Conservation (phyloP, 2,888 invertebrate species). For the Rotaria socialis region DNA sequence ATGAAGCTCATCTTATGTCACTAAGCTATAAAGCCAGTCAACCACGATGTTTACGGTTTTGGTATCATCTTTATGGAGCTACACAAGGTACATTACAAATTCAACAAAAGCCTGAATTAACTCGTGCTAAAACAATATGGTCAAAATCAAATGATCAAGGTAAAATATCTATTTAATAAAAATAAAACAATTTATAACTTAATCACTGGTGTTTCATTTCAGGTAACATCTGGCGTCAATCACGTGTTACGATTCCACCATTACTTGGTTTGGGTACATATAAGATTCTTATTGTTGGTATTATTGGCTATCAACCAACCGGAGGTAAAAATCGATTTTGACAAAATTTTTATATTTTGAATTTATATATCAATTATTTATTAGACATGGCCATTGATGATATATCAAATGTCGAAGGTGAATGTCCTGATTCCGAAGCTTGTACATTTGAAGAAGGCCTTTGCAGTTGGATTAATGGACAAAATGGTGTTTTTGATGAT, state of each 20-base stretch:
- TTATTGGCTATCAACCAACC: conserved; percentile 49
- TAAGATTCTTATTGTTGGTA: conserved; percentile 43
- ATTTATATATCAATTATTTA: conserved; percentile 38
- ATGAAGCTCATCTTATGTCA: conserved; percentile 36
- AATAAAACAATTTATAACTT: neutral
- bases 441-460: conserved; percentile 46
- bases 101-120: conserved; percentile 21
- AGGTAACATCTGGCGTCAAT: conserved; percentile 40
- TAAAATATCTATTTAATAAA: conserved; percentile 24
- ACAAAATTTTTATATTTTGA: neutral
- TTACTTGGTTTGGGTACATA: conserved; percentile 12
- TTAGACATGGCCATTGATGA: conserved; percentile 58
- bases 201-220: conserved; percentile 23
- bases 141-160: conserved; percentile 43
- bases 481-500: conserved; percentile 42
- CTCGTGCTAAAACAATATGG: conserved; percentile 40
- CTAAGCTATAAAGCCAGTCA: neutral
- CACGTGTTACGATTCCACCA: conserved; percentile 38
- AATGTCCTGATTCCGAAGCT: conserved; percentile 49
- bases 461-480: conserved; percentile 43
- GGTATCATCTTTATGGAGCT: conserved; percentile 49
- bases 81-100: conserved; percentile 46
- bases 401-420: conserved; percentile 51
- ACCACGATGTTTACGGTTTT: conserved; percentile 48
- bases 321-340: neutral